Base-by-base conservation (phyloP, 2,797 vertebrate species). In the Sebastes matsubarae region DNA sequence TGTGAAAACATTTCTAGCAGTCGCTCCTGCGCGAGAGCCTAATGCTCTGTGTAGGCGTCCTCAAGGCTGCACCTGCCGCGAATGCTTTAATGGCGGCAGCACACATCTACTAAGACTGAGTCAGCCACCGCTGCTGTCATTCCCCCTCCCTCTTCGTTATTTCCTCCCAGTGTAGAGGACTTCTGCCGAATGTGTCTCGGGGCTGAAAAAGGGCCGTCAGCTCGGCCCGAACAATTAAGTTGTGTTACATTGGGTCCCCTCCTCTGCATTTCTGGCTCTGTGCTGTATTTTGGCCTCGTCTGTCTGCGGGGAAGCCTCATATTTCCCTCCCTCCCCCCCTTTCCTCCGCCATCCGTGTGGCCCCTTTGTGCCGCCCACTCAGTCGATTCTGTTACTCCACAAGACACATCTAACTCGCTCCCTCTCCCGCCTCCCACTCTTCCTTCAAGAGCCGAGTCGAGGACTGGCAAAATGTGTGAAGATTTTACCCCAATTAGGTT, bases 11-110 rank as follows among this genome's bases (percentile, higher is more conserved):
- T 80, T 61, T 77, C 25, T 70, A 32, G 65, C 69, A 6, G 10
- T 42, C 4, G 12, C 67, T 76, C 64, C 73, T 57, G 68, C 64
- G 46, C 57, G 70, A 85, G 75, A 88, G 78, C 72, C 71, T 72
- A 24, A 77, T 84, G 80, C 81, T 70, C 18, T 63, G 73, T 38
- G 85, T 84, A 68, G 88, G 89, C 20, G 76, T 69, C 63, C 69
- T 84, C 79, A 29, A 69, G 89, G 77, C 87, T 85, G 85, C 87
- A 91, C 93, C 89, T 89, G 90, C 86, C n/a, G 72, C 6, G 18
- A 81, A 83, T 8, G 69, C 84, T 91, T 88, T 88, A 86, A 86
- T 85, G 88, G 89, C 38, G 4, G 59, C 85, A 18, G 73, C 67
- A 32, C 72, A 82, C 77, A 73, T 79, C 68, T 52, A 71, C 79